These are phyloP conservation scores for Agonopterix heracliana DNA, from an alignment of 2,888 invertebrate genomes.

Conservation along the genomic window DNA sequence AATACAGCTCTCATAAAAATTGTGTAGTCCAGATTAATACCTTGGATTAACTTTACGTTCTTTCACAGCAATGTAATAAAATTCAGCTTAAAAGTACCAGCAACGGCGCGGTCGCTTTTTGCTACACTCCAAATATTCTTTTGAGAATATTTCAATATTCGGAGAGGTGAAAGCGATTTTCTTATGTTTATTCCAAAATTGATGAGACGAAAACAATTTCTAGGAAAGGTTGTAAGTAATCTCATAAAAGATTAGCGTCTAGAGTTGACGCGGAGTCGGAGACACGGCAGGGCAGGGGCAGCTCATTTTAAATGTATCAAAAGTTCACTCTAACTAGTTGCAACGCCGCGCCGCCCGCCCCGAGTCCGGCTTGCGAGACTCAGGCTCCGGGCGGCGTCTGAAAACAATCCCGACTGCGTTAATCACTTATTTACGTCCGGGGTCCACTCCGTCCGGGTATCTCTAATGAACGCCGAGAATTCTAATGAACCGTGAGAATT, in stretches of 20 bases:
- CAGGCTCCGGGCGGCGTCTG: slow-evolving; percentile 35
- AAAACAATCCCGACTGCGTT: slow-evolving; percentile 74
- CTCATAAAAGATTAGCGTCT: slow-evolving; percentile 48
- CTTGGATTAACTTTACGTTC: slow-evolving; percentile 70
- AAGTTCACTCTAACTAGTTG: slow-evolving; percentile 52
- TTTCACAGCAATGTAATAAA: slow-evolving; percentile 71
- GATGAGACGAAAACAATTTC: slow-evolving; percentile 16
- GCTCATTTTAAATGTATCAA: slow-evolving; percentile 69
- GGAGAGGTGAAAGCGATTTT: neutral
- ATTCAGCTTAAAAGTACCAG: slow-evolving; percentile 69
- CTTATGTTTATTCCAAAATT: neutral
- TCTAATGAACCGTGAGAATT: slow-evolving; percentile 74
- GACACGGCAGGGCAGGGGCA: slow-evolving; percentile 21
- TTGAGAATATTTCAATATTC: slow-evolving; percentile 9
- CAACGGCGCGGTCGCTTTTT: slow-evolving; percentile 13
- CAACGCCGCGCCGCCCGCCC: slow-evolving; percentile 26
- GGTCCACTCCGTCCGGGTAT: slow-evolving; percentile 58
- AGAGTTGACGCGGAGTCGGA: slow-evolving; percentile 21
- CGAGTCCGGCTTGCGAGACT: no score
- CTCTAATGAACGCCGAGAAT: slow-evolving; percentile 70
- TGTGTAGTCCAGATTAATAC: slow-evolving; percentile 48
- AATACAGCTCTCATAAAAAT: slow-evolving; percentile 18
- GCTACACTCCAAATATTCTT: slow-evolving; percentile 14
- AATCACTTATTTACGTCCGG: slow-evolving; percentile 73
- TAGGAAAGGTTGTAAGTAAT: slow-evolving; percentile 32